Conservation (phyloP, 2,888 invertebrate species). For the Cinara cedri region DNA sequence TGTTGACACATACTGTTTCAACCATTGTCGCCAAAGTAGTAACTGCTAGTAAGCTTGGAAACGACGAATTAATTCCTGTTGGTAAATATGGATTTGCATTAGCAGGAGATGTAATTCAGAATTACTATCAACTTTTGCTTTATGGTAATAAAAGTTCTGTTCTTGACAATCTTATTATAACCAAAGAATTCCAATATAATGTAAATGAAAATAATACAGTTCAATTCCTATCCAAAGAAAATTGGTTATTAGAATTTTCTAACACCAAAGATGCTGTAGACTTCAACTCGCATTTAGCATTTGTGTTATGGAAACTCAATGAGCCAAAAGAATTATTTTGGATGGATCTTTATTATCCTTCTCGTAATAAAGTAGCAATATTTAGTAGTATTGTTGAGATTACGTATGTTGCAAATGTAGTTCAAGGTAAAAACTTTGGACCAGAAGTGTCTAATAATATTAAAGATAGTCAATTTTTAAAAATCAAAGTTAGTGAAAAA, state of each 20-base stretch:
- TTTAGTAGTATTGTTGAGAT: constrained; percentile 29
- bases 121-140: constrained; percentile 41
- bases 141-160: constrained; percentile 25
- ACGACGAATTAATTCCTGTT: neutral
- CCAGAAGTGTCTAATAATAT: constrained; percentile 47
- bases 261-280: constrained; percentile 33
- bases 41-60: constrained; percentile 11
- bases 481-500: constrained; percentile 12
- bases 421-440: constrained; percentile 30
- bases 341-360: constrained; percentile 43
- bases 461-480: constrained; percentile 18
- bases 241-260: constrained; percentile 24
- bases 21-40: constrained; percentile 40
- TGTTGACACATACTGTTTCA: neutral
- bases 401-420: neutral
- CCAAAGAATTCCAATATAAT: constrained; percentile 24
- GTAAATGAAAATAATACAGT: constrained; percentile 26
- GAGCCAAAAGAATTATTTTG: constrained; percentile 30
- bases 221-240: neutral
- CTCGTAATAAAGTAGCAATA: constrained; percentile 27
- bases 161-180: constrained; percentile 14
- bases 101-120: constrained; percentile 25
- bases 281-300: constrained; percentile 32
- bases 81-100: constrained; percentile 50
- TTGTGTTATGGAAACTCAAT: constrained; percentile 40